Base-by-base conservation (phyloP, 1,140 invertebrate genomes). In the Aphidius ervi region DNA sequence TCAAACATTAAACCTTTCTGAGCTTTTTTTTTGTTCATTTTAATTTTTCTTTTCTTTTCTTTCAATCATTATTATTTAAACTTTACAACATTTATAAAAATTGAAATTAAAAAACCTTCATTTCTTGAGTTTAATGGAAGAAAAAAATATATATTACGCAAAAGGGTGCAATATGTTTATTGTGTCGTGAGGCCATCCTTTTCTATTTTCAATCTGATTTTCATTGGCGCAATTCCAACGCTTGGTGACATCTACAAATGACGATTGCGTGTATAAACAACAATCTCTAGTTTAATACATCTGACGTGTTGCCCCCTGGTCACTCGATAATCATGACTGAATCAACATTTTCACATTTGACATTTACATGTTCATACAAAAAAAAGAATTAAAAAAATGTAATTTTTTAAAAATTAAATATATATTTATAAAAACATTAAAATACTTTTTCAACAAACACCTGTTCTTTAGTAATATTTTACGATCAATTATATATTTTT, bases 401-500 rank as follows among this genome's bases (percentile, higher is more conserved):
- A 6, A 48, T 48, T 48, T 16, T 48, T 48, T 16, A 9, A 48
- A 16, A 16, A 48, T 48, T 48, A 48, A 7, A 48, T 3, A 20
- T 16, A 48, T 16, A 48, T 48, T 9, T 3, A 46, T 67, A 72
- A 67, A 67, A 63, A 66, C 62, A 64, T 58, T 62, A 64, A 71
- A 68, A 70, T 72, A 73, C 70, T 69, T 70, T 70, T 72, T 70
- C 70, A 70, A 74, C 68, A 73, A 72, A 71, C 70, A 72, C 67
- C 64, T 73, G 67, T 71, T 74, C 71, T 74, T 73, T 74, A 31
- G 23, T 31, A 31, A 31, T 31, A 31, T 31, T 31, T 31, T 31
- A 31, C 23, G 23, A 31, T 31, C 23, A 31, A 31, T 31, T 31
- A 3, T 0, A 31, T 23, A 23, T 23, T 31, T 31, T 31, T 31